Percentiles rank a stretch among this genome's conserved stretches.
Evolutionary conservation across 2,797 vertebrate genomes (phyloP).

Genomic region (Ctenopoma kingsleyae): DNA sequence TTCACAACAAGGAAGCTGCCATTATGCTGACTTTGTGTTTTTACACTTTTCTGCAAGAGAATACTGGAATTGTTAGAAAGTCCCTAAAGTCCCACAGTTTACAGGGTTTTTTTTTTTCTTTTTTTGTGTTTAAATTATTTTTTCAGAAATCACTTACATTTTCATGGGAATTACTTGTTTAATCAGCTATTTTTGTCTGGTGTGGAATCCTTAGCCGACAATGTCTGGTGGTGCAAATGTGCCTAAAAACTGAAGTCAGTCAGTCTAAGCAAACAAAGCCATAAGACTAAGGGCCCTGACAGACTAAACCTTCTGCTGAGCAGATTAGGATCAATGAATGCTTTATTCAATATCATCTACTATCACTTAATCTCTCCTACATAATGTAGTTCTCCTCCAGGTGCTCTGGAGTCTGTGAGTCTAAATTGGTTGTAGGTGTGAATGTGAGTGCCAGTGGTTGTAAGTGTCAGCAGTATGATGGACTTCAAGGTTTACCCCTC

Average conservation of each 20-base stretch:
- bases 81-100: neutral
- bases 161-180: neutral
- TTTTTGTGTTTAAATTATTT: neutral
- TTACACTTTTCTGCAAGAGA: neutral
- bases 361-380: neutral
- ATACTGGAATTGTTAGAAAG: neutral
- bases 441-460: too few species aligned
- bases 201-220: neutral
- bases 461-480: neutral
- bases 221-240: too few species aligned
- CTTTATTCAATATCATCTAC: neutral
- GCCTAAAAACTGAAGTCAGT: neutral
- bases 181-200: too few species aligned
- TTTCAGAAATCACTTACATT: neutral
- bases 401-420: neutral
- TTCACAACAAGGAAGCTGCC: constrained; percentile 12
- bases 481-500: too few species aligned
- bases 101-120: neutral
- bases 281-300: neutral
- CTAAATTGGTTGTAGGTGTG: neutral
- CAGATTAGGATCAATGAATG: neutral
- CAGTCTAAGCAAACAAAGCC: too few species aligned
- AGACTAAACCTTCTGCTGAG: too few species aligned
- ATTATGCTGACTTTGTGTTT: constrained; percentile 26
- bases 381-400: neutral